Evolutionary conservation across 2,797 vertebrate genomes (phyloP), one percentile per base, ranked within the genome.

Genomic region (Botia almorhae): DNA sequence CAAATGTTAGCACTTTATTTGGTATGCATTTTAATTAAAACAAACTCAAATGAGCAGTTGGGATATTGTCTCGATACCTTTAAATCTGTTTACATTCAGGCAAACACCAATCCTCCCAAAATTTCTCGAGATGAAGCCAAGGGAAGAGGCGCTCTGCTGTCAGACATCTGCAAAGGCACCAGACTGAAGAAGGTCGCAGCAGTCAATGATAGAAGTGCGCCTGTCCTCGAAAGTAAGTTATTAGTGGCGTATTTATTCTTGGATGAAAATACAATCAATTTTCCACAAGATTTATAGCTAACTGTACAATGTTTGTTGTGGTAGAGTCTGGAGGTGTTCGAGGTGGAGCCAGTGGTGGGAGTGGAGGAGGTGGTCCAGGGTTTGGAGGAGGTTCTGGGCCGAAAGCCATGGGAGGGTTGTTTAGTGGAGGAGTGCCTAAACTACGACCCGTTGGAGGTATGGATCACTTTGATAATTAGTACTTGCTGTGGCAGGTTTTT

Each of bases 401-500:
- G 0, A 87, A 94, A 87, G 93, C 95, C 60, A 96, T 95, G 93
- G 97, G 95, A 2, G 94, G 96, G 11, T 93, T 99, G 81, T 99
- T 99, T 89, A 95, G 95, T 78, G 97, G 96, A n/a, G 97, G 96
- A 0, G 95, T 98, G 85, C 97, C 96, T 68, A 98, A 96, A 87
- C 90, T 99, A 46, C 93, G 96, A 33, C 94, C 96, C 3, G 94
- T 97, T 72, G 96, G 94, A 91, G 92, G 92, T 87, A 95, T 46
- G 69, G 65, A n/a, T 29, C 7, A 3, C 17, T 55, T 26, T 68
- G 23, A 65, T 33, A 14, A 3, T 0, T 19, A 19, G 50, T 55
- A 74, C 50, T 58, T 21, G 16, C 16, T 0, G 16, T 51, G 16
- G 11, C 14, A 51, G 16, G 50, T 17, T 51, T 4, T 51, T 51